Evolutionary conservation across 2,888 invertebrate species (phyloP), one percentile per base, ranked within the genome.

Genomic region (Hydrotaea cyrtoneurina): DNA sequence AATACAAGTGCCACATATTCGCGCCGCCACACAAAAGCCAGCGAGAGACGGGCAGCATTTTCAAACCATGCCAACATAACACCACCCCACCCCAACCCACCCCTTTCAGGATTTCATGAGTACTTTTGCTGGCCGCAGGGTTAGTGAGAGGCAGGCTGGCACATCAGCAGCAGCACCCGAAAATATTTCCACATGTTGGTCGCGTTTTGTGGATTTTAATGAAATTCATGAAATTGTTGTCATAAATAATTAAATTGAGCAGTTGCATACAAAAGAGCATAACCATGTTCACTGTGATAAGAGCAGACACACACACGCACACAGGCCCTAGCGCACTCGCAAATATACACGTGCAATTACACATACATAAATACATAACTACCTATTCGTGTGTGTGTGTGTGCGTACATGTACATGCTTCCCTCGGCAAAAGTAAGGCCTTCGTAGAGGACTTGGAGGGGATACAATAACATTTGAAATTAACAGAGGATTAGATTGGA

Each of bases 201-300:
- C 64, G 81, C 86, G 86, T 86, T 87, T 86, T 87, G 87, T 87
- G 87, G 88, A 87, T 89, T 90, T 89, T 89, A 90, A 89, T 89
- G 89, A 90, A 90, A 89, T 89, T 90, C 89, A 89, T 89, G 87
- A 88, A 89, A 89, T 88, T 89, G 89, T 89, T 89, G 89, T 89
- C 89, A 88, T 89, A 89, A 89, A 90, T 90, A 89, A 90, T 90
- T 89, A 89, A 89, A 89, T 88, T 87, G 87, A 89, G 87, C 87
- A 87, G 85, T 80, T 69, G 77, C 71, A 75, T 55, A 75, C 64
- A 82, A 80, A 85, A 80, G 77, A 71, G 80, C 80, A 81, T 53
- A 72, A 39, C 21, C 71, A 64, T 74, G 62, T 72, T 62, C 57
- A 43, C 31, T 31, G 36, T 59, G 17, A 71, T 46, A 62, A 57